Evolutionary conservation across 1,140 invertebrate species (phyloP), one percentile per base, ranked within the genome.

Genomic region (Eurosta solidaginis): DNA sequence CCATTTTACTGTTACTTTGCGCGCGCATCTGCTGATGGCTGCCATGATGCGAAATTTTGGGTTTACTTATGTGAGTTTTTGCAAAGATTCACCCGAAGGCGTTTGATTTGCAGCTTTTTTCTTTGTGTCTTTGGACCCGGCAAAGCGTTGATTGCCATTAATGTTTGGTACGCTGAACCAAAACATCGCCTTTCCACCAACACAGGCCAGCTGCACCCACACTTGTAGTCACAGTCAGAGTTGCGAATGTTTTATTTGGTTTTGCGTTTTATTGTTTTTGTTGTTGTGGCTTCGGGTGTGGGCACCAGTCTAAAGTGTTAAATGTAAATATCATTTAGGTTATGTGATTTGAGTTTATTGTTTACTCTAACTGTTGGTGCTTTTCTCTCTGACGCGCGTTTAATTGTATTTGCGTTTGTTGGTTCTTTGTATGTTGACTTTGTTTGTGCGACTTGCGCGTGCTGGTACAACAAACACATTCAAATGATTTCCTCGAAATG

Each of bases 301-400:
- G 25, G 49, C 22, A 25, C 9, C 49, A 22, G 49, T 22, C 49
- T n/a, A 52, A 52, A 20, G 49, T 52, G 49, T 52, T 52, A 52
- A 52, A 22, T 52, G 49, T 52, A 52, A 52, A 52, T 52, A 52
- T 52, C 49, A 52, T 52, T 52, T 52, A 22, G 49, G n/a, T n/a
- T 20, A 52, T 20, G 22, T 25, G 49, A 52, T 52, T n/a, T 52
- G 49, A 52, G 49, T 52, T 52, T 20, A 10, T 52, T 52, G 49
- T 52, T 52, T 52, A 22, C 22, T 5, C 49, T 22, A 6, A 22
- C 25, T n/a, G n/a, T 14, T 52, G n/a, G 49, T 52, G n/a, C 4
- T 52, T 52, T 25, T 20, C n/a, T 52, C 20, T 52, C 6, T 25
- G 49, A 22, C 45, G 45, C 49, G n/a, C n/a, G n/a, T n/a, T n/a